A percentile compares a stretch with the other conserved stretches of the same genome.
Conservation (phyloP, 2,888 invertebrate species). For the Drosophila tanythrix region DNA sequence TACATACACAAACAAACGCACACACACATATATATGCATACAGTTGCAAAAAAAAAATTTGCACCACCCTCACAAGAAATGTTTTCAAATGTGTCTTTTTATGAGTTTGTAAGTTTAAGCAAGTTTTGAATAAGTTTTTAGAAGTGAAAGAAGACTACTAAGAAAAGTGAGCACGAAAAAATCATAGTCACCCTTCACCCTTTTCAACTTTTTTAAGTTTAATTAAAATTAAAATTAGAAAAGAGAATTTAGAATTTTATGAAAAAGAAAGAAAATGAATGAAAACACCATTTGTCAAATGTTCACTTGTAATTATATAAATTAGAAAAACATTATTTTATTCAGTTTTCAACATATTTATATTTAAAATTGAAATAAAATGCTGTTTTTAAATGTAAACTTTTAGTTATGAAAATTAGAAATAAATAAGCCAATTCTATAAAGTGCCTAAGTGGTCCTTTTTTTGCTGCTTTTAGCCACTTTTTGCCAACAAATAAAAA, state of each 20-base stretch:
- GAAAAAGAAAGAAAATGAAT: neutral
- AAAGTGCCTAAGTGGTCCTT: neutral
- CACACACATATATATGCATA: neutral
- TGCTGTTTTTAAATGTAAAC: neutral
- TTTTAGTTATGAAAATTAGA: neutral
- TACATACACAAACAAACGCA: neutral
- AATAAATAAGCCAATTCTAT: neutral
- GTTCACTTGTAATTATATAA: neutral
- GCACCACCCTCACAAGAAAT: constrained; percentile 13
- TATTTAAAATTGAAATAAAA: neutral
- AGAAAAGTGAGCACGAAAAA: neutral
- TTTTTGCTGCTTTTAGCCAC: neutral
- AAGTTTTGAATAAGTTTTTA: neutral
- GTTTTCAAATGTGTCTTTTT: neutral
- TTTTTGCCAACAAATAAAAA: neutral
- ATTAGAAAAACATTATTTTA: neutral
- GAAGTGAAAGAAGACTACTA: neutral
- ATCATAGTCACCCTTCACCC: neutral
- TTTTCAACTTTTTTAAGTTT: neutral
- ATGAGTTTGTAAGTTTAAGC: neutral
- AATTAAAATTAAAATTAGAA: neutral
- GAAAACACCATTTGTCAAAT: neutral
- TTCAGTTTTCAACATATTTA: too few relatives aligned
- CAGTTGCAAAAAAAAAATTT: neutral
- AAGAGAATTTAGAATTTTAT: neutral